phyloP scores from a whole-genome alignment of 2,888 invertebrate species.

The Venustoraphidia nigricollis region DNA sequence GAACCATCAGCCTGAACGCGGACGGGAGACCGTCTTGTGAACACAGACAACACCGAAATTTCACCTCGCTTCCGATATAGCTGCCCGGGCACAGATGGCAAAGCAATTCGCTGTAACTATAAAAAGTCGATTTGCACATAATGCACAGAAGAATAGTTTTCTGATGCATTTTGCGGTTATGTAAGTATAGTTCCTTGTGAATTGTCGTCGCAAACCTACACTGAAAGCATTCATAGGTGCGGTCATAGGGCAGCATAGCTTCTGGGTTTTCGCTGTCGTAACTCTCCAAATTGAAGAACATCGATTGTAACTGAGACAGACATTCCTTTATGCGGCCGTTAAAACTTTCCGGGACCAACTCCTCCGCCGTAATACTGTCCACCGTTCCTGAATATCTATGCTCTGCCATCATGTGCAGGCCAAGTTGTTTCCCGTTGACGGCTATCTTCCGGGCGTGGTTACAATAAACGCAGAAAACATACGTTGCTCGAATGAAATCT shows the following conservation, averaged over 20 bases:
- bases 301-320: conserved; percentile 40
- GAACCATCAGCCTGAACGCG: conserved; percentile 77
- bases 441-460: conserved; percentile 75
- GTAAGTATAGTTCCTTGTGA: conserved; percentile 74
- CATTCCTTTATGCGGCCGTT: conserved; percentile 46
- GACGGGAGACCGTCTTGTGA: conserved; percentile 63
- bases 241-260: conserved; percentile 35
- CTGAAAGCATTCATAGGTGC: conserved; percentile 73
- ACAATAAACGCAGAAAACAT: conserved; percentile 63
- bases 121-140: conserved; percentile 79
- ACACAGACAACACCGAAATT: conserved; percentile 72
- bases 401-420: conserved; percentile 61
- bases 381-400: conserved; percentile 69
- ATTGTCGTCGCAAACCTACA: conserved; percentile 62
- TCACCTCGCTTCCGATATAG: conserved; percentile 50
- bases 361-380: conserved; percentile 61
- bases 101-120: conserved; percentile 72
- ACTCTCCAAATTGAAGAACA: conserved; percentile 57
- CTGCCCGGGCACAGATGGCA: conserved; percentile 77
- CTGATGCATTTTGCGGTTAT: conserved; percentile 75
- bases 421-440: conserved; percentile 67
- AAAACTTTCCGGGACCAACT: conserved; percentile 54
- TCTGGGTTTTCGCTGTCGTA: conserved; percentile 31
- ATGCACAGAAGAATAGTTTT: conserved; percentile 67
- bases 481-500: conserved; percentile 54